Base-by-base conservation (phyloP, 2,888 invertebrate genomes). In the Tetropium fuscum region DNA sequence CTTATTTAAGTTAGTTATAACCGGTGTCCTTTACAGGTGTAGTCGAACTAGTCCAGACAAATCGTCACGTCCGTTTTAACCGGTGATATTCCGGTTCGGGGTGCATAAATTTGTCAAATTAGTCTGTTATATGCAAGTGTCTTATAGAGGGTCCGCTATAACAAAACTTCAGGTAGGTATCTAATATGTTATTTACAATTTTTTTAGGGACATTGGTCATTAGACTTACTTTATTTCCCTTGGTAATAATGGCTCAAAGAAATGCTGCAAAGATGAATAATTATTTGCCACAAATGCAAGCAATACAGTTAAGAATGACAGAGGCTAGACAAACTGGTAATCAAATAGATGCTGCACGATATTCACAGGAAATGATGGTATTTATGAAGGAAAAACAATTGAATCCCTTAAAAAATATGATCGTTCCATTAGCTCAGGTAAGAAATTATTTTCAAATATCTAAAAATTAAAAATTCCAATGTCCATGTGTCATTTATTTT, bases 311-410 rank as follows among this genome's bases (percentile, higher is more conserved):
- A 60, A 93, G 93, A 83, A 90, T 98, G 88, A 88, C 91, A 0
- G 91, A 96, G 76, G 97, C 98, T 0, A 85, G 95, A 60, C 88
- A 89, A 74, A 84, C 86, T n/a, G 96, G 78, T 16, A 93, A 97
- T 82, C 86, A 89, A 19, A 76, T 94, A 1, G 92, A 94, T 77
- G 90, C 90, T 51, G 88, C 92, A 0, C 85, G 88, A 41, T 88
- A 90, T 78, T 88, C 88, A 1, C 88, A 91, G 75, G 94, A 97
- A 80, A 83, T 97, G 84, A 86, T 90, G 86, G 16, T 83, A 0
- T 95, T 92, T 74, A 93, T 95, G 92, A 91, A 90, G 74, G 88
- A 91, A 53, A 92, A 93, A 71, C 84, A 91, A 0, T 79, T 97
- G 13, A 94, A 90, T 82, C 93, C 95, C 0, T 76, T 94, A 1